A percentile compares a stretch with the other conserved stretches of the same genome.
phyloP scores from a whole-genome alignment of 2,113 vertebrate genomes.

The Opisthocomus hoazin region DNA sequence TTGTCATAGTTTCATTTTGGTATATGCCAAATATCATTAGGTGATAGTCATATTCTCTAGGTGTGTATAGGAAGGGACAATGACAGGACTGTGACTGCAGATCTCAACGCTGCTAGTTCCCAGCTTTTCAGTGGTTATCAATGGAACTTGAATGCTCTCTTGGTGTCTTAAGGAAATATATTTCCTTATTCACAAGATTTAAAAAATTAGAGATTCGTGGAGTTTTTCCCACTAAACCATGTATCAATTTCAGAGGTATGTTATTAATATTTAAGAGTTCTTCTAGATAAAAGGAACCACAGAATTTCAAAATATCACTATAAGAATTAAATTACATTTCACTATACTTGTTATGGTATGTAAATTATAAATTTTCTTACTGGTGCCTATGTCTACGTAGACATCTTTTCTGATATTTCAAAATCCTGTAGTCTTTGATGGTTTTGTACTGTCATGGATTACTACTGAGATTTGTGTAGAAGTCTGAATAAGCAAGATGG shows the following conservation, averaged over 20 bases:
- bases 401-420: neutral
- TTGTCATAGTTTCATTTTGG: neutral
- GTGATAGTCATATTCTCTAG: neutral
- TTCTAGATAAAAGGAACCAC: neutral
- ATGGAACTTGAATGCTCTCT: neutral
- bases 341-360: neutral
- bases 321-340: neutral
- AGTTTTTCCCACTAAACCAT: neutral
- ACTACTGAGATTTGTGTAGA: neutral
- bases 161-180: neutral
- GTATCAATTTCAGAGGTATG: neutral
- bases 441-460: neutral
- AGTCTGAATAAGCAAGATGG: neutral
- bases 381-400: neutral
- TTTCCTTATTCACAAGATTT: neutral
- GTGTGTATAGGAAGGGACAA: neutral
- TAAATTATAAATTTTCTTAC: neutral
- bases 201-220: neutral
- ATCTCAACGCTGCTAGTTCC: accelerated
- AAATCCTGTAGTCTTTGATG: neutral
- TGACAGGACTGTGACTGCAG: neutral
- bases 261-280: neutral
- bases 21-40: neutral
- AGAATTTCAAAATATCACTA: neutral
- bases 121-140: neutral